Percentiles rank a stretch among this genome's conserved stretches.
These are phyloP conservation scores for Characodon lateralis DNA, from an alignment of 2,797 vertebrate species.

Conservation along the genomic window DNA sequence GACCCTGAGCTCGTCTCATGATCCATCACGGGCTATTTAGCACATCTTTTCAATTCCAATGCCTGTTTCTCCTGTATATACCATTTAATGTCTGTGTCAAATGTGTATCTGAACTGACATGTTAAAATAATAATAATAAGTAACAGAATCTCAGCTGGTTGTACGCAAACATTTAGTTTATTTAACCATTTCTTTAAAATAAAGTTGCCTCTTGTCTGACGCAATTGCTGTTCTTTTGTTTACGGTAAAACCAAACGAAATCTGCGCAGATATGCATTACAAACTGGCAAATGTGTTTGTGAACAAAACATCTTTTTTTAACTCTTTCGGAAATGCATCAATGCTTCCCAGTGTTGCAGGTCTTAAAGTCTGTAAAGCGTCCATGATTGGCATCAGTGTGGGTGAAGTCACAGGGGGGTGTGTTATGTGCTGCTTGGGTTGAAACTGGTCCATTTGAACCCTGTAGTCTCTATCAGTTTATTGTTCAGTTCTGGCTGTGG, in stretches of 20 bases:
- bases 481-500: conserved; percentile 77
- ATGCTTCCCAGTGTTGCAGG: conserved; percentile 10
- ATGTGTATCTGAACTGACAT: background rate
- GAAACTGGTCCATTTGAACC: conserved; percentile 76
- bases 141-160: no score
- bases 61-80: background rate
- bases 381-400: conserved; percentile 38
- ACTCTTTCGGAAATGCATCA: background rate
- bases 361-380: background rate
- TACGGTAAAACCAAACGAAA: background rate
- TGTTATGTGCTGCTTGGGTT: conserved; percentile 64
- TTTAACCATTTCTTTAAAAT: background rate
- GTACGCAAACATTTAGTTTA: background rate
- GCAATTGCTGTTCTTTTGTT: background rate
- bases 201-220: background rate
- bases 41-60: background rate
- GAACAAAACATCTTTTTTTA: background rate
- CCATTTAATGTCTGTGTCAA: background rate
- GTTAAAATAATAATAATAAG: background rate
- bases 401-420: conserved; percentile 54
- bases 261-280: background rate
- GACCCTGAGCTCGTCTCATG: background rate
- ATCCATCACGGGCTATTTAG: background rate
- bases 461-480: conserved; percentile 77
- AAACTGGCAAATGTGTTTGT: background rate